phyloP scores from a whole-genome alignment of 2,113 vertebrate genomes.

The Hiodon alosoides region DNA sequence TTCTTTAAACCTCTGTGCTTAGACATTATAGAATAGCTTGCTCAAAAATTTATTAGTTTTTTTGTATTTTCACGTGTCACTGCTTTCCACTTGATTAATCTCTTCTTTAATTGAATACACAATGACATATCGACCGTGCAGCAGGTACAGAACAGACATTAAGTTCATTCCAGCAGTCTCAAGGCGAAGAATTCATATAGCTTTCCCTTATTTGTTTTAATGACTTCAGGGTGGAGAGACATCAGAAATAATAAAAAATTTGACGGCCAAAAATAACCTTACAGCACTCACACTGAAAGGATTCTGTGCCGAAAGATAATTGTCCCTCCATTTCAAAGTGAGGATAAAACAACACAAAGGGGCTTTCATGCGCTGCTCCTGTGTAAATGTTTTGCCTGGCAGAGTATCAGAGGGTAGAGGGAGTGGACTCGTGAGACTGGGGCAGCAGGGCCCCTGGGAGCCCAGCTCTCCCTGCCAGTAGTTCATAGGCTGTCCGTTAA shows the following conservation, averaged over 20 bases:
- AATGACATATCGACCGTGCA: no score
- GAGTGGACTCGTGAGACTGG: constrained; percentile 36
- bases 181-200: no score
- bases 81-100: no score
- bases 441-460: constrained; percentile 12
- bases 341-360: not conserved
- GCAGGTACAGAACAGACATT: no score
- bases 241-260: no score
- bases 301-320: not conserved
- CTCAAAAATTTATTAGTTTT: not conserved
- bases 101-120: no score
- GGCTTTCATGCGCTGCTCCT: constrained; percentile 6
- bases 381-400: constrained; percentile 42
- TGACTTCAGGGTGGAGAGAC: no score
- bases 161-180: no score
- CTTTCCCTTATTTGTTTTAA: no score
- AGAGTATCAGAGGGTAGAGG: constrained; percentile 26
- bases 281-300: not conserved
- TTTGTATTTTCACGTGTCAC: not conserved
- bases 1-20: not conserved
- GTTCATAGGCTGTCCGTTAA: constrained; percentile 2
- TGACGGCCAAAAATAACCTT: not conserved
- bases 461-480: constrained; percentile 20
- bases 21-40: no score
- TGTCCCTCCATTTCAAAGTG: not conserved